phyloP scores from a whole-genome alignment of 1,140 invertebrate genomes.

The Diuraphis noxia region DNA sequence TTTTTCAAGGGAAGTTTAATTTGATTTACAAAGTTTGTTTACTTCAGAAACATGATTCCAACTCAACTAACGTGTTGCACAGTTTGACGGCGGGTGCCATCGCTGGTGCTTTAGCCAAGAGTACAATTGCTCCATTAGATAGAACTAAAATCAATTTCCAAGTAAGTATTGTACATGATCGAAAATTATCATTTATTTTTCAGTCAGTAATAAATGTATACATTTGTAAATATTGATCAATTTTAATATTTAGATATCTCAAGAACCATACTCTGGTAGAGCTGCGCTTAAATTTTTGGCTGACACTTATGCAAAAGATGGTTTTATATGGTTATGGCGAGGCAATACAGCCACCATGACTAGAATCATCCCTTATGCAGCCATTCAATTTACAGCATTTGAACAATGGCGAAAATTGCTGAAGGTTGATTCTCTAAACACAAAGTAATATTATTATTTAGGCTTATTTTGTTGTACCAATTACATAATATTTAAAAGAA shows the following conservation, averaged over 20 bases:
- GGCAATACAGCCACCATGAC: conserved; percentile 98
- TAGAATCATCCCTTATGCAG: conserved; percentile 93
- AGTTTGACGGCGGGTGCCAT: conserved; percentile 79
- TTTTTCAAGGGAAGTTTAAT: not conserved
- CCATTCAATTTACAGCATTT: conserved; percentile 95
- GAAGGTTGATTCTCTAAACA: conserved; percentile 64
- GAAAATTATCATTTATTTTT: not conserved
- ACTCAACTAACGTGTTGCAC: conserved; percentile 67
- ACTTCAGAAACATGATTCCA: conserved; percentile 58
- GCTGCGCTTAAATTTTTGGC: conserved; percentile 80
- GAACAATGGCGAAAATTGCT: conserved; percentile 93
- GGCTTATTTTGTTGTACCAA: not conserved
- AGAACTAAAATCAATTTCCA: conserved; percentile 99
- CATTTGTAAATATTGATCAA: not conserved
- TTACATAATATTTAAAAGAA: not conserved
- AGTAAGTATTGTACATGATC: conserved; percentile 61
- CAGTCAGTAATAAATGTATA: not conserved
- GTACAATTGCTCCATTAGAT: conserved; percentile 93
- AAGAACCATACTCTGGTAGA: conserved; percentile 77
- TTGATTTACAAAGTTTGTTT: not conserved
- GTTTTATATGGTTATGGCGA: conserved; percentile 85
- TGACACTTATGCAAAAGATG: conserved; percentile 72
- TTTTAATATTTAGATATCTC: conserved; percentile 60
- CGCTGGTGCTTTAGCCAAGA: conserved; percentile 95
- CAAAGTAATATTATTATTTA: conserved; percentile 25